A percentile compares a stretch with the other conserved stretches of the same genome.
phyloP scores from a whole-genome alignment of 1,140 invertebrate genomes.

The Heliconius melpomene region DNA sequence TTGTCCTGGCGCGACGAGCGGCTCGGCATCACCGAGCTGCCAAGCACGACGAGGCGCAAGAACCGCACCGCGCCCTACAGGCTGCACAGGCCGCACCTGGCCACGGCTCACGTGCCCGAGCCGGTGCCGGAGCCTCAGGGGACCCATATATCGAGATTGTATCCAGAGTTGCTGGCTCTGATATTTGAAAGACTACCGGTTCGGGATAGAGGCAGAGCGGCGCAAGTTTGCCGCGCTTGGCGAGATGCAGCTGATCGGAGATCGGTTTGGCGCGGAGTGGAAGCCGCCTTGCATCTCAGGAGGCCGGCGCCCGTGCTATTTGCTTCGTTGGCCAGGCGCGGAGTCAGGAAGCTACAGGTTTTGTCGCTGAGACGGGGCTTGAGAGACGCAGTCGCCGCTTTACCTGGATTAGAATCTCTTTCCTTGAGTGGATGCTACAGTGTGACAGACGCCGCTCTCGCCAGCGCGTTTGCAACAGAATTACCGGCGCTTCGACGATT shows the following conservation, averaged over 20 bases:
- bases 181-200: constrained; percentile 96
- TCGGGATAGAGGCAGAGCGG: constrained; percentile 92
- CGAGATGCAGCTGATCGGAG: constrained; percentile 95
- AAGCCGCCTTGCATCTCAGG: constrained; percentile 93
- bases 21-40: constrained; percentile 73
- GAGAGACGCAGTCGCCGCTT: constrained; percentile 91
- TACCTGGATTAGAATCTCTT: constrained; percentile 92
- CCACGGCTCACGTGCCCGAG: constrained; percentile 71
- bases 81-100: constrained; percentile 82
- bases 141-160: constrained; percentile 92
- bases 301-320: constrained; percentile 92
- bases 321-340: constrained; percentile 91
- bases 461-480: constrained; percentile 89
- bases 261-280: constrained; percentile 95
- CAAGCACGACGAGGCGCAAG: constrained; percentile 72
- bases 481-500: constrained; percentile 88
- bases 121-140: constrained; percentile 76
- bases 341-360: constrained; percentile 94
- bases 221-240: constrained; percentile 95
- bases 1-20: constrained; percentile 71
- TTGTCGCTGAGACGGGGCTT: constrained; percentile 92
- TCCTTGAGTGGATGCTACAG: constrained; percentile 97
- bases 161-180: constrained; percentile 94
- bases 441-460: constrained; percentile 90
- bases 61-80: constrained; percentile 80